Evolutionary conservation across 2,888 invertebrate genomes (phyloP), one percentile per base, ranked within the genome.

Genomic region (Pseudolycoriella hygida): DNA sequence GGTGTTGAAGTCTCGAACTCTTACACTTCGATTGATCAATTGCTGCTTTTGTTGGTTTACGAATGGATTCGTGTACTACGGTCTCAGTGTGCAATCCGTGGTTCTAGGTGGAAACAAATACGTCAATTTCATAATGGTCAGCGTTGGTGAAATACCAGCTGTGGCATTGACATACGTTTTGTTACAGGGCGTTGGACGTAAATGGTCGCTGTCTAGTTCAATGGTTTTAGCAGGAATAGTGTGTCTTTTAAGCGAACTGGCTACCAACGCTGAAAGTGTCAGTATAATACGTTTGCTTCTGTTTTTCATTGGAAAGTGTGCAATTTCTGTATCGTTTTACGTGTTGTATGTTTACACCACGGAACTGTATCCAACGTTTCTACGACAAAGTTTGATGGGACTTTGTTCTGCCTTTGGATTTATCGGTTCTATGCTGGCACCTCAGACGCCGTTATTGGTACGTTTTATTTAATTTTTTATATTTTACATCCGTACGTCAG

Each of bases 1-100:
- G 12, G 48, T 48, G 31, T 48, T 50, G 18, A 48, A 42, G 17
- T 49, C 48, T 14, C 40, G 47, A 25, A 56, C 53, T 42, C 50
- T 64, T 14, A 55, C 58, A 42, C 61, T 61, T 57, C 56, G 64
- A 34, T 59, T 64, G 45, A 49, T 70, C 2, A 75, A 76, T 43
- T 81, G 82, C 51, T 77, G 78, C 12, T 73, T 82, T 52, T 83
- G 82, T 67, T 85, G 84, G 84, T 74, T 83, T 14, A 77, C 83
- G 0, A 76, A 80, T 53, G 78, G 80, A 0, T 76, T 86, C 50
- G 76, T 85, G 17, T 87, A 83, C 60, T 86, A 84, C 55, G 87
- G 87, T 0, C 62, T 87, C 32, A 82, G 82, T 0, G 69, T 87
- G 45, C 84, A 82, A 61, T 77, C 85, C 0, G 82, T 83, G 3